Evolutionary conservation across 2,113 vertebrate genomes (phyloP).

Genomic region (Origma solitaria): DNA sequence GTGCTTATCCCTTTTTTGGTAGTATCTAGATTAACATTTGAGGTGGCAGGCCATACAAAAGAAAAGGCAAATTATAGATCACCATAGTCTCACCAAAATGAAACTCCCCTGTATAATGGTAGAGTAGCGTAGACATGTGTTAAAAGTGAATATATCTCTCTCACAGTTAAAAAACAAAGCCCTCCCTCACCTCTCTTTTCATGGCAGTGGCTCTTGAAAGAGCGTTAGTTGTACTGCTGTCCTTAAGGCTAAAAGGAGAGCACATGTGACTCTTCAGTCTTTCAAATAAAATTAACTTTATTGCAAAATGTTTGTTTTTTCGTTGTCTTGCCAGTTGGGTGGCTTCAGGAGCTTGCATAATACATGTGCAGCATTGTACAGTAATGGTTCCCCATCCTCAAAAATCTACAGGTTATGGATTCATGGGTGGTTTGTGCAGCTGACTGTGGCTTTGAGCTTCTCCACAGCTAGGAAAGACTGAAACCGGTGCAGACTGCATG

Average conservation of each 20-base stretch:
- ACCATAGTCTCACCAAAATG: not conserved
- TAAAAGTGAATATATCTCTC: not conserved
- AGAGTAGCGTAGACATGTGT: not conserved
- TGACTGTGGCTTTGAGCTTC: not conserved
- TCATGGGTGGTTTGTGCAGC: not conserved
- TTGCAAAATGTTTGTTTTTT: constrained; percentile 16
- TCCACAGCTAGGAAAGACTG: not conserved
- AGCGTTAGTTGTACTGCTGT: not conserved
- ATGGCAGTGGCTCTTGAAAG: not conserved
- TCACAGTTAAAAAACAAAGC: not conserved
- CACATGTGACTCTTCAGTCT: not conserved
- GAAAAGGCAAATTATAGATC: not conserved
- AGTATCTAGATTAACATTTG: not conserved
- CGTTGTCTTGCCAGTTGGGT: not conserved
- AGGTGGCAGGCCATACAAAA: not conserved
- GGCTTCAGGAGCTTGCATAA: constrained; percentile 3
- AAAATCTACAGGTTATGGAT: not conserved
- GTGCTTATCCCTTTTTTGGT: not conserved
- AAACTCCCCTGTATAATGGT: not conserved
- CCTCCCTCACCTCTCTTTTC: not conserved
- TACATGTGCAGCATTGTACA: not conserved
- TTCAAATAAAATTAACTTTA: constrained; percentile 4
- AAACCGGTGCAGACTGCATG: not conserved
- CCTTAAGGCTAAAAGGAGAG: not conserved
- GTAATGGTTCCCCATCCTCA: not conserved